Conservation (phyloP, 2,113 vertebrate species). For the Muntiacus reevesi region DNA sequence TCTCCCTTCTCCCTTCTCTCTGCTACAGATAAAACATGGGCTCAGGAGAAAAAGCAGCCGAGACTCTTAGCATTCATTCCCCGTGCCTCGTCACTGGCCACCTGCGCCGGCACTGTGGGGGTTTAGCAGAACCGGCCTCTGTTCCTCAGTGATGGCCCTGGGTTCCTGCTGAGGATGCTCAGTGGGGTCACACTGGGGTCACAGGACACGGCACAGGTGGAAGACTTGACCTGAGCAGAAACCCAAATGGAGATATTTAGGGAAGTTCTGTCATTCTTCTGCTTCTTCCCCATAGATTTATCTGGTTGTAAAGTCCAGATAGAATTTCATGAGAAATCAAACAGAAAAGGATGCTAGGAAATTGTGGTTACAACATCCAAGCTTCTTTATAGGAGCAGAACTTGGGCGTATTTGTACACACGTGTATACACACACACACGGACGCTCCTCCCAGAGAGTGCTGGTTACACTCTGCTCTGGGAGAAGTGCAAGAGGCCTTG, state of each 20-base stretch:
- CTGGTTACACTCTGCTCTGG: neutral
- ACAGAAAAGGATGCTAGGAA: neutral
- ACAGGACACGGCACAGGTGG: accelerated
- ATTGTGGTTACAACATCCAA: neutral
- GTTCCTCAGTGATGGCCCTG: neutral
- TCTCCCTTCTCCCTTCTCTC: neutral
- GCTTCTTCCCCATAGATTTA: neutral
- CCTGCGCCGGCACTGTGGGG: accelerated
- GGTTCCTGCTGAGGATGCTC: neutral
- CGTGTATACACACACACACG: accelerated
- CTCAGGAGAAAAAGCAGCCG: neutral
- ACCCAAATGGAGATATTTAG: neutral
- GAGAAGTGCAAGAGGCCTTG: neutral
- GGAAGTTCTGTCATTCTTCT: neutral
- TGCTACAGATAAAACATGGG: neutral
- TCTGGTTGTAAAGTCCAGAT: neutral
- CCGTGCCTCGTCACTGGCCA: neutral
- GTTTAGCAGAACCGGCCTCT: neutral
- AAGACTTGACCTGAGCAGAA: neutral
- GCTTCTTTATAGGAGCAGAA: neutral
- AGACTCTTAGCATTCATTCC: neutral
- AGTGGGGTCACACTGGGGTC: accelerated
- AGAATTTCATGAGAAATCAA: neutral
- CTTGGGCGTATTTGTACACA: neutral
- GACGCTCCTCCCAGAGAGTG: neutral